Evolutionary conservation across 2,797 vertebrate genomes (phyloP).

Genomic region (Dermochelys coriacea): DNA sequence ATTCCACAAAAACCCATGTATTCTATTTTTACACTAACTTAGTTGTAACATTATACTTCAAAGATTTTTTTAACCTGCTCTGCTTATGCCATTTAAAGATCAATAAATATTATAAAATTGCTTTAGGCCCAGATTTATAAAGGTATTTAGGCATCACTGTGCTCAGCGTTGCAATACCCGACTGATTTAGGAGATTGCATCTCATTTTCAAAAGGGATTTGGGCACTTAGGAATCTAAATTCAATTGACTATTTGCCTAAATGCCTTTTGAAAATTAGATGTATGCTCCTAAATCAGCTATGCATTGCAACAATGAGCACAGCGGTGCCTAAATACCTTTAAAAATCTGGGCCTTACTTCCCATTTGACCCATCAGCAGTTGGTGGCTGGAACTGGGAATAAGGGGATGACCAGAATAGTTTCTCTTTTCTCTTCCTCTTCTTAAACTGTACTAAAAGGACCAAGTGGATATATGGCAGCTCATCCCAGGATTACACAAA

Average conservation of each 20-base stretch:
- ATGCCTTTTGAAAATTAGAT: neutral
- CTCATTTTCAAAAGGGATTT: neutral
- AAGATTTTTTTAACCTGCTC: neutral
- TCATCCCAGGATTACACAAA: no score
- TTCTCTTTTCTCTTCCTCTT: no score
- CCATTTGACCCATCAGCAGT: no score
- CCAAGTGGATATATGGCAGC: no score
- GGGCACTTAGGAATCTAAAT: neutral
- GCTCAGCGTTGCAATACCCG: neutral
- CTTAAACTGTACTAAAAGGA: no score
- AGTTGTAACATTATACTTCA: neutral
- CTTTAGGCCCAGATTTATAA: neutral
- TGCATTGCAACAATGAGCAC: no score
- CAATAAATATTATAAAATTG: neutral
- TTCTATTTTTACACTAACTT: neutral
- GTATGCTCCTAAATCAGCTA: no score
- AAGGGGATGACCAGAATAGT: no score
- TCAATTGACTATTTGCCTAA: neutral
- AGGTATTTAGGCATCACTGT: neutral
- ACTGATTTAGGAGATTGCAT: neutral
- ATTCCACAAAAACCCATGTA: neutral
- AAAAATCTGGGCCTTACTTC: no score
- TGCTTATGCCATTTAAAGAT: neutral
- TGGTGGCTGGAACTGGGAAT: no score
- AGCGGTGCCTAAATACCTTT: no score